These are phyloP conservation scores for Papilio dardanus DNA, from an alignment of 1,140 invertebrate species.

Conservation along the genomic window DNA sequence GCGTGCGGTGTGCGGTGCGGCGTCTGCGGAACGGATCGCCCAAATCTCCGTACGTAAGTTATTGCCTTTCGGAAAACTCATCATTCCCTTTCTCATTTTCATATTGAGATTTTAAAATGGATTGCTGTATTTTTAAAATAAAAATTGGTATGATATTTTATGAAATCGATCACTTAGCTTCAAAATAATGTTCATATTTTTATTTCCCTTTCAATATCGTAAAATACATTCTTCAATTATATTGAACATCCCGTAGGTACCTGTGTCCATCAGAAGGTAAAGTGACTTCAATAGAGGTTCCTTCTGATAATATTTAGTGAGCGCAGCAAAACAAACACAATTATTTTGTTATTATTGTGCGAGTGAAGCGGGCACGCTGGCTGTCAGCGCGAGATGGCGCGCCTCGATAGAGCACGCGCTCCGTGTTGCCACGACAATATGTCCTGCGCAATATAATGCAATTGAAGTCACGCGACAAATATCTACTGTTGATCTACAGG, in stretches of 20 bases:
- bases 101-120: neutral
- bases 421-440: conserved; percentile 17
- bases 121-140: neutral
- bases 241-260: neutral
- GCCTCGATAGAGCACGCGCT: conserved; percentile 47
- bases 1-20: too few species aligned
- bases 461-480: conserved; percentile 1
- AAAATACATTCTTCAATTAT: neutral
- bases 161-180: neutral
- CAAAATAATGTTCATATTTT: neutral
- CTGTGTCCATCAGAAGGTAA: neutral
- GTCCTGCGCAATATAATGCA: neutral
- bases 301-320: neutral
- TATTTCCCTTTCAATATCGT: neutral
- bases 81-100: neutral
- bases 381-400: conserved; percentile 43
- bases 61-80: conserved; percentile 7
- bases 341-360: conserved; percentile 33
- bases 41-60: conserved; percentile 11
- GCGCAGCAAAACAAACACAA: conserved; percentile 26
- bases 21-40: neutral
- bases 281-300: neutral
- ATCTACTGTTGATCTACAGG: too few species aligned
- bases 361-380: conserved; percentile 21
- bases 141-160: neutral